These are phyloP conservation scores for Noctilio leporinus DNA, from an alignment of 2,113 vertebrate species.

Conservation along the genomic window DNA sequence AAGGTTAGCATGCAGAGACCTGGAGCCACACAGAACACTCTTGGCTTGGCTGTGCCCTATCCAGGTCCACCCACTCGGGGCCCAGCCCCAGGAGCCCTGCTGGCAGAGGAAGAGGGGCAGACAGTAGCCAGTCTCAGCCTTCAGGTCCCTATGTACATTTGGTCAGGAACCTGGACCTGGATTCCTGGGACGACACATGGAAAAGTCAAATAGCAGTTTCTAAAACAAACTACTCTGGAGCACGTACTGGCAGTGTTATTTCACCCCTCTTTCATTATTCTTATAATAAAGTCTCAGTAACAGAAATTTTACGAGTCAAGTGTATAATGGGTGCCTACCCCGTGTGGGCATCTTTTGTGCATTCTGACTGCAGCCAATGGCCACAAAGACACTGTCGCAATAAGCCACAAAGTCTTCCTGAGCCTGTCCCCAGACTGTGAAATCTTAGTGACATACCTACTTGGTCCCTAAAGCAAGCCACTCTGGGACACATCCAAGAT, in stretches of 20 bases:
- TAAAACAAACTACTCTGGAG: background rate
- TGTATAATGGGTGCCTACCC: accelerated
- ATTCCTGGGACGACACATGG: background rate
- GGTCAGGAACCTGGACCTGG: background rate
- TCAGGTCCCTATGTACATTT: background rate
- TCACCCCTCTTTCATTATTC: background rate
- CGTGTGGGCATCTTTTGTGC: accelerated
- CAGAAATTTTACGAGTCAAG: background rate
- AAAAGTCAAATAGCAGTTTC: background rate
- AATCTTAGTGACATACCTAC: background rate
- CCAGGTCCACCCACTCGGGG: background rate
- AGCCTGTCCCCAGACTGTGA: background rate
- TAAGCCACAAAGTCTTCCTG: background rate
- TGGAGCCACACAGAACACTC: background rate
- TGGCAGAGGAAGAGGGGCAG: background rate
- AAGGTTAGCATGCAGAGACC: background rate
- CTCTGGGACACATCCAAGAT: background rate
- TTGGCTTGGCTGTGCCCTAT: background rate
- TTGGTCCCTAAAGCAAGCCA: accelerated
- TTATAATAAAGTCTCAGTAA: background rate
- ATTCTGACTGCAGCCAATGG: accelerated
- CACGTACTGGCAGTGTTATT: background rate
- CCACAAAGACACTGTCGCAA: accelerated
- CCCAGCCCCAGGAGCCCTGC: background rate
- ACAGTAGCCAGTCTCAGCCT: background rate